These are phyloP conservation scores for Scrobipalpa costella DNA, from an alignment of 2,888 invertebrate genomes.

Conservation along the genomic window DNA sequence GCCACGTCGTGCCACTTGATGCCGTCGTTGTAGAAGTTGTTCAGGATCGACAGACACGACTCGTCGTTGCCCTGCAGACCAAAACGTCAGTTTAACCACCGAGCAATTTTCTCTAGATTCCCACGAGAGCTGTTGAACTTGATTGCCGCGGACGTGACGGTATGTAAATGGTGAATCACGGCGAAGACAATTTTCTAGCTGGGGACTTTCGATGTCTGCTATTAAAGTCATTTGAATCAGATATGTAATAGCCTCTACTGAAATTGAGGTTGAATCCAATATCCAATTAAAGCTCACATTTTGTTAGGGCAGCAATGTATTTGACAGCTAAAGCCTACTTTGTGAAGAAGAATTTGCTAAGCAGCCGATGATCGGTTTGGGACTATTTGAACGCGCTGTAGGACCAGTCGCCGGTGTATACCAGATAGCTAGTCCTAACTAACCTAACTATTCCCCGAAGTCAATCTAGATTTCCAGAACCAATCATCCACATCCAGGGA, in stretches of 20 bases:
- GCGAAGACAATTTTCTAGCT: slow-evolving; percentile 11
- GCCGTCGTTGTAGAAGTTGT: slow-evolving; percentile 95
- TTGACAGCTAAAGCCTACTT: too few relatives aligned
- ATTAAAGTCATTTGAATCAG: background rate
- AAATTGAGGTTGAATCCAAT: slow-evolving; percentile 4
- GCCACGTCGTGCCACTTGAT: slow-evolving; percentile 94
- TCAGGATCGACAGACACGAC: slow-evolving; percentile 92
- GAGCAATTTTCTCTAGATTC: slow-evolving; percentile 23
- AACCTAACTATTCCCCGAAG: too few relatives aligned
- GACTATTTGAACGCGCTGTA: too few relatives aligned
- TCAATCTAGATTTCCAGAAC: too few relatives aligned
- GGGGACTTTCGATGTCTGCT: slow-evolving; percentile 8
- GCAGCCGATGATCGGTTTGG: too few relatives aligned
- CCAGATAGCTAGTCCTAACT: too few relatives aligned
- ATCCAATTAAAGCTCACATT: background rate
- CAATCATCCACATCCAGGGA: background rate
- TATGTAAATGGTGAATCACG: slow-evolving; percentile 15
- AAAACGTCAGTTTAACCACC: slow-evolving; percentile 26
- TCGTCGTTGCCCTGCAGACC: slow-evolving; percentile 90
- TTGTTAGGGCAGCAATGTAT: background rate
- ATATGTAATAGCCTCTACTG: background rate
- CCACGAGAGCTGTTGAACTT: slow-evolving; percentile 28
- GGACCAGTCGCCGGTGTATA: background rate
- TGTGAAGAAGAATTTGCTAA: too few relatives aligned
- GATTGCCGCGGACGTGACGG: slow-evolving; percentile 20